Evolutionary conservation across 2,797 vertebrate genomes (phyloP).

Genomic region (Mionectes olivaceus): DNA sequence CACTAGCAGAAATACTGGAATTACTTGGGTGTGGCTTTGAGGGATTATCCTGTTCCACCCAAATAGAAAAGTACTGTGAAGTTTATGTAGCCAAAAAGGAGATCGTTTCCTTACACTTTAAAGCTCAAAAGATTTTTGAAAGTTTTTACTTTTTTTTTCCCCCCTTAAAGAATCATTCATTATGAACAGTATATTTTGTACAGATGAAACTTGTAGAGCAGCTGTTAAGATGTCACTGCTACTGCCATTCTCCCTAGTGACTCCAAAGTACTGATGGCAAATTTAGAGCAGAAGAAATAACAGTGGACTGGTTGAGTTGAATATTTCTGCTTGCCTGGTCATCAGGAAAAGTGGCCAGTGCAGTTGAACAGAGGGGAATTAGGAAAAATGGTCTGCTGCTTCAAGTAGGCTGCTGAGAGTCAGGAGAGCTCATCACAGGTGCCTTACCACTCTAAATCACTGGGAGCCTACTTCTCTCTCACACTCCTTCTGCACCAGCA

Average conservation of each 20-base stretch:
- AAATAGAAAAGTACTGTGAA: constrained; percentile 10
- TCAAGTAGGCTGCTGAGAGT: neutral
- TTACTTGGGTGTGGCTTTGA: constrained; percentile 52
- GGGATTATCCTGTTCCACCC: constrained; percentile 54
- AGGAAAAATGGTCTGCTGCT: neutral
- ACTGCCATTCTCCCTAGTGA: neutral
- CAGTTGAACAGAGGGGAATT: neutral
- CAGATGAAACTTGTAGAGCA: neutral
- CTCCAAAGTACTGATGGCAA: neutral
- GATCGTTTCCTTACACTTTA: neutral
- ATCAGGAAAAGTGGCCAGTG: neutral
- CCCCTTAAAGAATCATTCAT: neutral
- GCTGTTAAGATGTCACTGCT: neutral
- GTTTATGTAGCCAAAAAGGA: neutral
- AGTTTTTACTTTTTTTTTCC: neutral
- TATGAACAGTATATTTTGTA: neutral
- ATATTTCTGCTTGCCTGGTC: neutral
- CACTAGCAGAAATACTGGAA: constrained; percentile 65
- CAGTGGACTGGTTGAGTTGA: neutral
- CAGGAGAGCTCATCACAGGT: neutral
- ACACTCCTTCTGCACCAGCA: neutral
- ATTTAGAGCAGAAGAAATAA: neutral
- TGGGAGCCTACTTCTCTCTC: neutral
- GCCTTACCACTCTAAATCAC: neutral
- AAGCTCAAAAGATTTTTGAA: neutral